Base-by-base conservation (phyloP, 2,888 invertebrate genomes). In the Argyresthia goedartella region DNA sequence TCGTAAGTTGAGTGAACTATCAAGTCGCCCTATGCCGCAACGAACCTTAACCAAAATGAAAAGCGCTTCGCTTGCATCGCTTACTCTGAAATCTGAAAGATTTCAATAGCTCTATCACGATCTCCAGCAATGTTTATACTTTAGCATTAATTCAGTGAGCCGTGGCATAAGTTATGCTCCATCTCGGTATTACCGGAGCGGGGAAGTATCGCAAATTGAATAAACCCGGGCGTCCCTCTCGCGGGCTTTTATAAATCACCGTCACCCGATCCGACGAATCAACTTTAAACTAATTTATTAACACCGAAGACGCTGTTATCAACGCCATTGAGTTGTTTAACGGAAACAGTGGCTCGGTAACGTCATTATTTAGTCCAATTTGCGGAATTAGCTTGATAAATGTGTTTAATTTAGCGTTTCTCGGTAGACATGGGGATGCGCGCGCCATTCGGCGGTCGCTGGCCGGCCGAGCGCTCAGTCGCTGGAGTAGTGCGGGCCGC, bases 321-420 rank as follows among this genome's bases (percentile, higher is more conserved):
- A 69, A 66, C 66, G 60, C 66, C 65, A 71, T 71, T 71, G 71
- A 69, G 67, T 45, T 36, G 46, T 54, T 52, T 44, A 35, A 44
- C 49, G 66, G 66, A 67, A 53, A 70, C 66, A 71, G 66, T 69
- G 71, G 63, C 66, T 65, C 65, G 60, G 65, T 71, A 77, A 81
- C 72, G 73, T 76, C 73, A 78, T 84, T 81, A 82, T 81, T 82
- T 79, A 80, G 78, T 80, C 74, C 80, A 82, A 82, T 84, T 81
- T 80, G 69, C 73, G 69, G 76, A 82, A 82, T 82, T 82, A 81
- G 74, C 73, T 67, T 77, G 79, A 81, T 81, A 81, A 82, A 84
- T 84, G 77, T 78, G 74, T 82, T 81, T 78, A 73, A 81, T 81
- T 81, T 82, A 76, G 71, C 69, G 76, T 79, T 80, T 76, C 76